Base-by-base conservation (phyloP, 2,888 invertebrate species). In the Tubulanus polymorphus region DNA sequence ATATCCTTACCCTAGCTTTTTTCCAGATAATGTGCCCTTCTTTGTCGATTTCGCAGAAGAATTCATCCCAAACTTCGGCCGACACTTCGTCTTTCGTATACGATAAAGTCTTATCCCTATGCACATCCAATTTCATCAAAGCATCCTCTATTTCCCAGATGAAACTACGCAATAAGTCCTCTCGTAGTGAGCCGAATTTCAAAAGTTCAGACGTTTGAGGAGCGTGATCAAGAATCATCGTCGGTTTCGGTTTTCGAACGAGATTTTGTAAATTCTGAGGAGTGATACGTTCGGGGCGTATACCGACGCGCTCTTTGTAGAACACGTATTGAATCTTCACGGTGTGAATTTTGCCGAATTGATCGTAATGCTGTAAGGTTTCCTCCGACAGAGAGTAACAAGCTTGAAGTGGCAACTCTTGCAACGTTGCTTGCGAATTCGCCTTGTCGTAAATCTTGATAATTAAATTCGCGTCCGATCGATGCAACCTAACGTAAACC, bases 291-390 rank as follows among this genome's bases (percentile, higher is more conserved):
- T 59, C 61, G 25, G 74, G 64, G 55, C 75, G 68, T 26, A 79
- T 67, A 1, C 97, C 97, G 0, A 97, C 95, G 12, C 96, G 84
- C 79, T 99, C 99, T 79, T 96, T 94, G 80, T 99, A 99, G 80
- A 96, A 93, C 54, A 97, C 90, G 76, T 95, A 96, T 79, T 97
- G 97, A 65, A 95, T 81, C 79, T 94, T 97, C 55, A 97, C 87
- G 0, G 99, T 99, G 82, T 99, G 97, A 69, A 99, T 96, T 83
- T 99, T 99, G 29, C 97, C 97, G 78, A 90, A 99, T 79, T 95
- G 93, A 81, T 99, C 99, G 77, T 93, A 97, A 79, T 97, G 97
- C 81, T 99, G 99, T 35, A 83, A 69, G 2, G 76, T 72, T 12
- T 79, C 66, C 58, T 80, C 94, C 2, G 94, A 95, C 47, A 95